Evolutionary conservation across 1,140 invertebrate genomes (phyloP).

Genomic region (Ephestia elutella): DNA sequence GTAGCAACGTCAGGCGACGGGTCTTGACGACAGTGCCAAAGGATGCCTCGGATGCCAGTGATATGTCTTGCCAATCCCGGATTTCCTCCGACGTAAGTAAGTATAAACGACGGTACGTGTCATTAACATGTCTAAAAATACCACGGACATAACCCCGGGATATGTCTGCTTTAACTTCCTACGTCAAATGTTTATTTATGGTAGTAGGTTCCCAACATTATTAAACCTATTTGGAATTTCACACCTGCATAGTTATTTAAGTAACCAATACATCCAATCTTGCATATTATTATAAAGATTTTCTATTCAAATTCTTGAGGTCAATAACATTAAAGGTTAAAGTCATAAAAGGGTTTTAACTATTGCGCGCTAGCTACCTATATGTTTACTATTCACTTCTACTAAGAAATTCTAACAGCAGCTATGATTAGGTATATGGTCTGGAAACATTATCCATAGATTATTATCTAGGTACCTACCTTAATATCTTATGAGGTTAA

Average conservation of each 20-base stretch:
- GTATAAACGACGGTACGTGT: neutral
- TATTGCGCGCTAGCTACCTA: no score
- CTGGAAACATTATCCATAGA: no score
- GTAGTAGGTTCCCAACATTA: no score
- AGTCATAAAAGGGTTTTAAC: neutral
- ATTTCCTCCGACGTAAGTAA: constrained; percentile 16
- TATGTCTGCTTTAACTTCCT: neutral
- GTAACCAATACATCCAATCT: neutral
- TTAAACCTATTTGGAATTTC: no score
- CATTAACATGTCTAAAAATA: neutral
- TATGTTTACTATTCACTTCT: no score
- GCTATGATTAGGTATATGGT: no score
- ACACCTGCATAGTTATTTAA: no score
- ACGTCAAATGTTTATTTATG: neutral
- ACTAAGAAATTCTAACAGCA: no score
- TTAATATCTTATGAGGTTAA: no score
- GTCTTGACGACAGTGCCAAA: constrained; percentile 5
- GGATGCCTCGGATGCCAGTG: constrained; percentile 7
- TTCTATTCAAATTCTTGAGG: no score
- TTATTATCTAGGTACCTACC: no score
- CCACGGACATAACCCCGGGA: neutral
- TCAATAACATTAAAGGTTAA: neutral
- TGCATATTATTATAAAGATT: neutral
- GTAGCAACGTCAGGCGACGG: neutral
- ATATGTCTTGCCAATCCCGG: constrained; percentile 12